phyloP scores from a whole-genome alignment of 2,113 vertebrate genomes.

The Raphicerus campestris region DNA sequence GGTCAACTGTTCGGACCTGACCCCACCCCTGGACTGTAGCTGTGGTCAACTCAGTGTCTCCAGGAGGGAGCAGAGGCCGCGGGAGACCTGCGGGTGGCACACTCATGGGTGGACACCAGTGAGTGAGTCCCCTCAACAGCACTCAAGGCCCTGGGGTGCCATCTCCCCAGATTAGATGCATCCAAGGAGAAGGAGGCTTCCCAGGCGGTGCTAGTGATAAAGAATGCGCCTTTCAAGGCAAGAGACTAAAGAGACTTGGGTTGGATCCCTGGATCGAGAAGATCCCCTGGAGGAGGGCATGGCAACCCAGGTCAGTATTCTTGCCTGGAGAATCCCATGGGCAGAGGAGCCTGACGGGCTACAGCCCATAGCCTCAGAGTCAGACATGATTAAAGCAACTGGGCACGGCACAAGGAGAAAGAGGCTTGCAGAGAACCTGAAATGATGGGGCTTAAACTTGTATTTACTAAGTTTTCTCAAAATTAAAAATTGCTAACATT shows the following conservation, averaged over 20 bases:
- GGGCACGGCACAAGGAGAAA: neutral
- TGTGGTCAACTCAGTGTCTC: neutral
- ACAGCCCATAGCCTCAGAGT: neutral
- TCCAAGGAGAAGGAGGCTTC: neutral
- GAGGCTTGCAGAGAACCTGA: neutral
- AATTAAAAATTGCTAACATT: neutral
- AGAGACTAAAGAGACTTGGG: neutral
- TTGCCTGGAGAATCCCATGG: neutral
- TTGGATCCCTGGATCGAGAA: neutral
- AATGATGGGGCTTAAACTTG: neutral
- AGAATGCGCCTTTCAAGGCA: rapidly evolving
- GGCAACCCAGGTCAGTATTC: neutral
- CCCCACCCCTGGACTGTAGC: neutral
- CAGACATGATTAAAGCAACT: neutral
- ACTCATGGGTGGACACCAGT: rapidly evolving
- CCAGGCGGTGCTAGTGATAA: neutral
- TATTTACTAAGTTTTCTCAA: neutral
- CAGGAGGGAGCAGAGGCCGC: no score
- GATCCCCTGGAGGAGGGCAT: neutral
- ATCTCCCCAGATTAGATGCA: neutral
- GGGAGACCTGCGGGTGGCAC: rapidly evolving
- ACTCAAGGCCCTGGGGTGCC: no score
- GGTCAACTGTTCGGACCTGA: neutral
- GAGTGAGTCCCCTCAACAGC: neutral
- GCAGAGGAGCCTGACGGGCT: neutral